Base-by-base conservation (phyloP, 2,888 invertebrate species). In the Melieria picta region DNA sequence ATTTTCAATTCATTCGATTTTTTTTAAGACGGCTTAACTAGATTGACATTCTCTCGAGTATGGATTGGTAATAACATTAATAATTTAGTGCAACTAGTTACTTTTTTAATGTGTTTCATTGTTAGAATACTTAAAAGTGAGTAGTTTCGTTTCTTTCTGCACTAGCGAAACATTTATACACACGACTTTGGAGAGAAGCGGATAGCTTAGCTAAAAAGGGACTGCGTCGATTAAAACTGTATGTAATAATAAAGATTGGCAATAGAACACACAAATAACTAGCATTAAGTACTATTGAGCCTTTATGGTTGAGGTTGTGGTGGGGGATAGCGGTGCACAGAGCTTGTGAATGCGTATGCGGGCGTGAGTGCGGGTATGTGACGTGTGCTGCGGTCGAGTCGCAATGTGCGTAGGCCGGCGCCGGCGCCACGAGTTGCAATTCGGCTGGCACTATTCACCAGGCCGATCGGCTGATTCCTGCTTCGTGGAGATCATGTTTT, bases 251-350 rank as follows among this genome's bases (percentile, higher is more conserved):
- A 67, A 50, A 67, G 61, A 67, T 67, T 60, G 50, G 67, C 60
- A 67, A 66, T 45, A 30, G 13, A 58, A 58, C 13, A 60, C 52
- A 50, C 52, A 43, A 50, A 52, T 43, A 42, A 60, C 57, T 13
- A 45, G 52, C 16, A 9, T 70, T 71, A 71, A 71, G 71, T 71
- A 71, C 71, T 65, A 71, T 71, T 71, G 71, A 71, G 65, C 71
- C 65, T 61, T 71, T 55, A 71, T 70, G 65, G 45, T 45, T 16
- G 46, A 56, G 56, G 50, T 63, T 48, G 30, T 63, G n/a, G 9
- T 63, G 45, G 30, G n/a, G 7, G 30, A 30, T 48, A 11, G 30
- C 52, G 30, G 11, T 65, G 45, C 4, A 3, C 30, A 30, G 30
- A 30, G 30, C 30, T 30, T 30, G 30, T 30, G 30, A 30, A 30